phyloP scores from a whole-genome alignment of 2,113 vertebrate species.

The Verasper variegatus region DNA sequence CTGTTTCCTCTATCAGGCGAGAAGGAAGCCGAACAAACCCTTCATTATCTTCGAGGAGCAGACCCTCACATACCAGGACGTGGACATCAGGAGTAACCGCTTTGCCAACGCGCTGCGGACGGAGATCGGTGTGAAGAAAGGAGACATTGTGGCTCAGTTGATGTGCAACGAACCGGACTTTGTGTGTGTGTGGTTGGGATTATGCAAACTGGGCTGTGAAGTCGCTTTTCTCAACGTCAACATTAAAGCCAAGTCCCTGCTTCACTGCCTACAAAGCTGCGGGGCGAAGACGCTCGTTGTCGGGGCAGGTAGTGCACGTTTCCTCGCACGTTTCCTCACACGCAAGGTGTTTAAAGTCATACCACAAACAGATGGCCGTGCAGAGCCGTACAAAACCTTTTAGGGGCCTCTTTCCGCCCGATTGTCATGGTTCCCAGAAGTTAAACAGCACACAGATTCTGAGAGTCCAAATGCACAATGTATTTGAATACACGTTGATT shows the following conservation, averaged over 20 bases:
- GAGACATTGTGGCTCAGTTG: constrained; percentile 87
- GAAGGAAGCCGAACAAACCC: constrained; percentile 81
- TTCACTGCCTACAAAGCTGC: constrained; percentile 87
- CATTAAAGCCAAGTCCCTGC: constrained; percentile 81
- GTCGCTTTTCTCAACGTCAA: constrained; percentile 92
- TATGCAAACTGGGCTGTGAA: constrained; percentile 88
- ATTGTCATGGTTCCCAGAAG: neutral
- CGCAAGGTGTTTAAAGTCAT: neutral
- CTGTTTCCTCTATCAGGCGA: constrained; percentile 83
- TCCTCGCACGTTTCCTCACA: neutral
- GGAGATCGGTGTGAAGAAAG: constrained; percentile 70
- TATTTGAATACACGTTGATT: no score
- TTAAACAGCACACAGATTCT: no score
- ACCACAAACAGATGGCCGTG: neutral
- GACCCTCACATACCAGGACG: constrained; percentile 83
- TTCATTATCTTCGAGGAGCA: constrained; percentile 87
- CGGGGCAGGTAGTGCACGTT: constrained; percentile 85
- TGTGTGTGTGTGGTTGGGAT: constrained; percentile 89
- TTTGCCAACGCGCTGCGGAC: constrained; percentile 81
- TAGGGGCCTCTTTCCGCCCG: neutral
- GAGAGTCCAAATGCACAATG: no score
- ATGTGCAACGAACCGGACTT: constrained; percentile 94
- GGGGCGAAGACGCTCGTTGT: constrained; percentile 86
- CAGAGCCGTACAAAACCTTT: neutral
- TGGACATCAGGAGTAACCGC: constrained; percentile 85